These are phyloP conservation scores for Vidua macroura DNA, from an alignment of 2,113 vertebrate species.

Conservation along the genomic window DNA sequence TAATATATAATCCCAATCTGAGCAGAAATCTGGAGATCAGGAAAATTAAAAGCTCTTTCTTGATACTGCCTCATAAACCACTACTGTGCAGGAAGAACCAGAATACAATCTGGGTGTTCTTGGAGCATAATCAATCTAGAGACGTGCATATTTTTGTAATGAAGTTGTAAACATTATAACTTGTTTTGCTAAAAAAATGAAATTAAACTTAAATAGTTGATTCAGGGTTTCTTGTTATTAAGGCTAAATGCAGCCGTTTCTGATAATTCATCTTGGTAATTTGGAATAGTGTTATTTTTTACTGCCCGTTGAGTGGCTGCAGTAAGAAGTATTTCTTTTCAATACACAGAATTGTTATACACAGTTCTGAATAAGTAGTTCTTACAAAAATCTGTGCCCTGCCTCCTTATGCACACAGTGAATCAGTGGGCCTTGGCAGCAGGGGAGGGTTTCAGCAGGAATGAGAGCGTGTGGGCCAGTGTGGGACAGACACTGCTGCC, in stretches of 20 bases:
- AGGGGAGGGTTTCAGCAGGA: background rate
- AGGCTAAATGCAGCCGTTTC: background rate
- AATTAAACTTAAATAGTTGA: background rate
- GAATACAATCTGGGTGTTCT: background rate
- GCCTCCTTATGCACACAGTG: background rate
- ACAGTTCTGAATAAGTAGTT: background rate
- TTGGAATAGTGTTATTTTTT: background rate
- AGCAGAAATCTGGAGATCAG: background rate
- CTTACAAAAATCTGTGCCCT: background rate
- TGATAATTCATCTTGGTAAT: background rate
- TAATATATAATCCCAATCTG: background rate
- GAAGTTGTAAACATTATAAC: background rate
- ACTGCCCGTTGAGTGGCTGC: background rate
- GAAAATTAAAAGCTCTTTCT: background rate
- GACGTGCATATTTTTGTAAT: background rate
- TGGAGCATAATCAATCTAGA: background rate
- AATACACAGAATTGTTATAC: background rate
- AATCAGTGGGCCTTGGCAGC: background rate
- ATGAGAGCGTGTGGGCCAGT: rapidly evolving
- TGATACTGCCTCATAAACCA: background rate
- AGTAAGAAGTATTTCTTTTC: background rate
- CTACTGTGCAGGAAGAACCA: background rate
- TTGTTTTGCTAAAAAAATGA: background rate
- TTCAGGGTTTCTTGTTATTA: background rate
- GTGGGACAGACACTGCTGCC: background rate